Base-by-base conservation (phyloP, 1,140 invertebrate species). In the Sitodiplosis mosellana region DNA sequence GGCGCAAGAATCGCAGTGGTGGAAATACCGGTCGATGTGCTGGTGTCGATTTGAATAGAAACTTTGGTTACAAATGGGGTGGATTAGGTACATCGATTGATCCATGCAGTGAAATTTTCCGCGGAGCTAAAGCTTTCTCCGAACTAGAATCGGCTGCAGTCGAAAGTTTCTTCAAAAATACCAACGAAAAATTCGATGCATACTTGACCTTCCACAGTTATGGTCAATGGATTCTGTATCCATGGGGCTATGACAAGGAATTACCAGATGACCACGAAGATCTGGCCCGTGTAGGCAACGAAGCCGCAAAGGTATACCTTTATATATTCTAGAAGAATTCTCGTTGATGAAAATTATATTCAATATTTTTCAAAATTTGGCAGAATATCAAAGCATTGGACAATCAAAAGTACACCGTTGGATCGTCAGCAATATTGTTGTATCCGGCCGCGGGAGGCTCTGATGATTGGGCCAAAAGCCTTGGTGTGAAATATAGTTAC, bases 381-480 rank as follows among this genome's bases (percentile, higher is more conserved):
- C 63, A 80, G 63, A 83, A 81, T 1, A 84, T 89, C 20, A 60
- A 70, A 52, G 69, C 70, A 50, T 67, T 73, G 11, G 71, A 77
- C 48, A 84, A 84, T 44, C 75, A 76, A 2, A 61, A 69, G 49
- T 89, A 88, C 54, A 75, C 71, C 54, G 74, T 86, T 15, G 86
- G 86, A 6, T 74, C 77, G 8, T 76, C 83, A 2, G 77, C 81
- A 47, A 75, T 75, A 17, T 69, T 84, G 0, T 64, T 89, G 2
- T 89, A 88, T 56, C 79, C 82, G 6, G 83, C 83, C 1, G 66
- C 75, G 56, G 88, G 88, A 11, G 82, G 83, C 15, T 87, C 86
- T 1, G 84, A 91, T 56, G 89, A 94, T 60, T 93, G 87, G 87
- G 88, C 87, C 1, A 89, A 90, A 67, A 81, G 80, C 11, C 74